A percentile compares a stretch with the other conserved stretches of the same genome.
phyloP scores from a whole-genome alignment of 2,113 vertebrate species.

The Cyprinus carpio region DNA sequence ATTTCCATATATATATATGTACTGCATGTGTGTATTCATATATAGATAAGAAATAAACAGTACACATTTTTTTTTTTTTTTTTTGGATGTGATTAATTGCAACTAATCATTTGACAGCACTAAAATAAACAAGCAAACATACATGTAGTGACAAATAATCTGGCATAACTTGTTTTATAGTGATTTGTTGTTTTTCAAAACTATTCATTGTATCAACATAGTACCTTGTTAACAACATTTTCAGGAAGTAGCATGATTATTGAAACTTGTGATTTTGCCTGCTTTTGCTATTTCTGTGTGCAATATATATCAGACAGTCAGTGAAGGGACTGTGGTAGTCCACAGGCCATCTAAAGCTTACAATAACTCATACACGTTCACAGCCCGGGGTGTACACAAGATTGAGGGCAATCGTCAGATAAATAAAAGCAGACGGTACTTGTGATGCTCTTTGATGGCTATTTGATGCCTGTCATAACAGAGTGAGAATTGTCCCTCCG shows the following conservation, averaged over 20 bases:
- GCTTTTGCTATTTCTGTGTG: background rate
- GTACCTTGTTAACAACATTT: background rate
- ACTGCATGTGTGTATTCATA: too few species aligned
- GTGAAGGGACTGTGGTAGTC: background rate
- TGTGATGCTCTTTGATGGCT: background rate
- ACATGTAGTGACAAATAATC: too few species aligned
- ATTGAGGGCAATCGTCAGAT: background rate
- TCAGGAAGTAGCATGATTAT: background rate
- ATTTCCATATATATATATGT: too few species aligned
- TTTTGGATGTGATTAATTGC: too few species aligned
- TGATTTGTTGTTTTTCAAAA: background rate
- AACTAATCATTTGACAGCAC: too few species aligned
- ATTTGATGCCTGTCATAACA: slow-evolving; percentile 36
- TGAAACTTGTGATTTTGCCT: background rate
- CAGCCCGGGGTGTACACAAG: background rate
- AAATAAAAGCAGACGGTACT: slow-evolving; percentile 21
- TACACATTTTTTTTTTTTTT: too few species aligned
- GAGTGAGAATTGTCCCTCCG: slow-evolving; percentile 8
- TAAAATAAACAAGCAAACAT: too few species aligned
- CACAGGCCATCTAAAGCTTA: background rate
- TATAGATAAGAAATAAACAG: too few species aligned
- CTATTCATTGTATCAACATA: background rate
- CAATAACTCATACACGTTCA: background rate
- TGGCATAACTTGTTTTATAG: background rate
- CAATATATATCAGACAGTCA: background rate